Percentiles rank a stretch among this genome's conserved stretches.
These are phyloP conservation scores for Protonibea diacanthus DNA, from an alignment of 2,797 vertebrate species.

Conservation along the genomic window DNA sequence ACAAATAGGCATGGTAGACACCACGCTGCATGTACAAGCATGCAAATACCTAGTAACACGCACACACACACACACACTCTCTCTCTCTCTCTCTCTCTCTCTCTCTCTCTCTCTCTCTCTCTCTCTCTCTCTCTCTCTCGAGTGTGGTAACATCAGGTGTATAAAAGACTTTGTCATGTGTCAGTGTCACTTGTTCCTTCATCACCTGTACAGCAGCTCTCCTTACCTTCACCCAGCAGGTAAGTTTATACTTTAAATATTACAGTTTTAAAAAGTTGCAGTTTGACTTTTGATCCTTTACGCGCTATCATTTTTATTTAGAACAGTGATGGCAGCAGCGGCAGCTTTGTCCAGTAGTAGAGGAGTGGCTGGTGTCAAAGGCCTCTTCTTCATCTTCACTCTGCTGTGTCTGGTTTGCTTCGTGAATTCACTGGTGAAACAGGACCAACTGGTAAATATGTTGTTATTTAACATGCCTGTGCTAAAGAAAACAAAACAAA, in stretches of 20 bases:
- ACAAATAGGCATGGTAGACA: too few species aligned
- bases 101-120: too few species aligned
- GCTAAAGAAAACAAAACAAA: not conserved
- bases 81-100: too few species aligned
- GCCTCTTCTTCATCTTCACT: constrained; percentile 23
- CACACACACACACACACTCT: too few species aligned
- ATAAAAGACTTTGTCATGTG: not conserved
- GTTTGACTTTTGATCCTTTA: not conserved
- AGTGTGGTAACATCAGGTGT: not conserved
- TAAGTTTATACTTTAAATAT: not conserved
- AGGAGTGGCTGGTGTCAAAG: constrained; percentile 14
- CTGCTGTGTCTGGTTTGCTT: constrained; percentile 35
- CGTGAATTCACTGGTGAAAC: not conserved
- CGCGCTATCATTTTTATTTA: not conserved
- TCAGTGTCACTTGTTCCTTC: not conserved
- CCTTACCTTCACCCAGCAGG: not conserved
- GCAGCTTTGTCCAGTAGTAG: not conserved
- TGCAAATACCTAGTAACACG: too few species aligned
- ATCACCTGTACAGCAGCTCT: not conserved
- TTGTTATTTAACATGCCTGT: not conserved
- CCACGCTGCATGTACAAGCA: too few species aligned
- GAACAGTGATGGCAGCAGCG: constrained; percentile 31
- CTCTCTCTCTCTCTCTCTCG: too few species aligned
- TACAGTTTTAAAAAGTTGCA: not conserved
- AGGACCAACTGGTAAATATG: constrained; percentile 5